Conservation (phyloP, 2,888 invertebrate genomes). For the Leucophora obtusa region DNA sequence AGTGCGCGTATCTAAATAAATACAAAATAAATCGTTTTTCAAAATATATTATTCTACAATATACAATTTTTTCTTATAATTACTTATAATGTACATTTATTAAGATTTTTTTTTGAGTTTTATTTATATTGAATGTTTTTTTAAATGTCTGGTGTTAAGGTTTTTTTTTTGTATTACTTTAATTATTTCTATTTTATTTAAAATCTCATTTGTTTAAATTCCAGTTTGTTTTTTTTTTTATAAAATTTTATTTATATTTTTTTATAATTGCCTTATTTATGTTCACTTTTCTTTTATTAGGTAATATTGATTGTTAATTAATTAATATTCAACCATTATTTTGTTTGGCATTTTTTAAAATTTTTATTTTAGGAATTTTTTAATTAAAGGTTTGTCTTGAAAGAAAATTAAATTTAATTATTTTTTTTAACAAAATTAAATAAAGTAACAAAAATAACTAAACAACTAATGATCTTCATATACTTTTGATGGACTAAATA, state of each 20-base stretch:
- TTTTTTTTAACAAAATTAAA: too few relatives aligned
- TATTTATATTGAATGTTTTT: slow-evolving; percentile 12
- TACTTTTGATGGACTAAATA: too few relatives aligned
- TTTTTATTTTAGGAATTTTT: slow-evolving; percentile 31
- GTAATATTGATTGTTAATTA: slow-evolving; percentile 47
- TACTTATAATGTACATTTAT: slow-evolving; percentile 17
- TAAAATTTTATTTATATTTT: slow-evolving; percentile 33
- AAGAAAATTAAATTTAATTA: too few relatives aligned
- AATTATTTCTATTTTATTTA: slow-evolving; percentile 19
- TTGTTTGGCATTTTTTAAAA: slow-evolving; percentile 29
- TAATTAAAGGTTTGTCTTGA: too few relatives aligned
- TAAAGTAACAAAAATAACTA: too few relatives aligned
- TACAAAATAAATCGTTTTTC: slow-evolving; percentile 35
- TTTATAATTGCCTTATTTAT: slow-evolving; percentile 39
- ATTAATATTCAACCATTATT: slow-evolving; percentile 44
- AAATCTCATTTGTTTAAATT: slow-evolving; percentile 48
- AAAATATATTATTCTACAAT: slow-evolving; percentile 34
- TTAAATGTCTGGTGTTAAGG: slow-evolving; percentile 42
- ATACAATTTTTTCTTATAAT: slow-evolving; percentile 49
- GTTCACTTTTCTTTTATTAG: slow-evolving; percentile 22
- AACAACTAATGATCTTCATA: too few relatives aligned
- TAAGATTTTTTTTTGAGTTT: slow-evolving; percentile 18
- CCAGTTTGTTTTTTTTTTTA: slow-evolving; percentile 25
- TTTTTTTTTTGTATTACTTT: slow-evolving; percentile 22
- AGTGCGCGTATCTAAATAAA: slow-evolving; percentile 60